Conservation (phyloP, 2,113 vertebrate genomes). For the Gorsachius goisagi region DNA sequence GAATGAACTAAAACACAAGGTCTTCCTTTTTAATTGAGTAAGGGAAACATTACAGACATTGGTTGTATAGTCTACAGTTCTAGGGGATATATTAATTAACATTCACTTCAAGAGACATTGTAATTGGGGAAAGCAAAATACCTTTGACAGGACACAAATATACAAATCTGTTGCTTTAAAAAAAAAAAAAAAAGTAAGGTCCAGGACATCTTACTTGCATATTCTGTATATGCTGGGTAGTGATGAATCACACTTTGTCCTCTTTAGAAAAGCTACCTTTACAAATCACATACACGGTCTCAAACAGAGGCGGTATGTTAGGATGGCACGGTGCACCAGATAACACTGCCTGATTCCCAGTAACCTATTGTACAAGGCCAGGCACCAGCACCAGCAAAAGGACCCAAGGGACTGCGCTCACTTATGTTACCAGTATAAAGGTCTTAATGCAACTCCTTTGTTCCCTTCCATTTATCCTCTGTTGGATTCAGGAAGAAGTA, state of each 20-base stretch:
- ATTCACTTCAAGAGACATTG: neutral
- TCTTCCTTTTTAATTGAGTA: neutral
- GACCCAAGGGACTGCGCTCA: neutral
- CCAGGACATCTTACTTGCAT: neutral
- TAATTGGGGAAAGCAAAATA: neutral
- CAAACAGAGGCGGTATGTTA: neutral
- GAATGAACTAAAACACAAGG: neutral
- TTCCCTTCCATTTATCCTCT: neutral
- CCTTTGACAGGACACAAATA: neutral
- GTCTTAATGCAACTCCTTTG: neutral
- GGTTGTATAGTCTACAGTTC: neutral
- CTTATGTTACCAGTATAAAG: neutral
- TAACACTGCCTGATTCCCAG: neutral
- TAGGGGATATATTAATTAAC: neutral
- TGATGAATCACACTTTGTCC: neutral
- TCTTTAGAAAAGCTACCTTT: neutral
- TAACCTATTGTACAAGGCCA: neutral
- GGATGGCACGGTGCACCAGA: neutral
- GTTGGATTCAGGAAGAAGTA: neutral
- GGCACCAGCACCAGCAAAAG: neutral
- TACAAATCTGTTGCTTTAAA: neutral
- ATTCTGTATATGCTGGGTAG: neutral
- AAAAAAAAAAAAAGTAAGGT: neutral
- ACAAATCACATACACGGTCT: rapidly evolving
- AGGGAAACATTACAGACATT: neutral